Base-by-base conservation (phyloP, 64 coral and sea anemone genomes). In the Cladopsammia gracilis region DNA sequence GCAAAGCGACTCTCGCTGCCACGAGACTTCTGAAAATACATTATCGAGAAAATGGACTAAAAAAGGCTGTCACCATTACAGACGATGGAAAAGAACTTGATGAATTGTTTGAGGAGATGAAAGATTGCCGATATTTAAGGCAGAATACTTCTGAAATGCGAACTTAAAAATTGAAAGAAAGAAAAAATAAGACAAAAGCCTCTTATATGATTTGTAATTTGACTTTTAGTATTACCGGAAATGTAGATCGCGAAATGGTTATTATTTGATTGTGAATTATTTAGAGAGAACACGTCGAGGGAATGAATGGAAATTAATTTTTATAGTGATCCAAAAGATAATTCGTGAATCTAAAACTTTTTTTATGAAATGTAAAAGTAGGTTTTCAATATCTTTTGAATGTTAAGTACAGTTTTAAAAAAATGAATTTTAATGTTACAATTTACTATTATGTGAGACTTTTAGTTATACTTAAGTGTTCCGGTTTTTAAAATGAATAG, bases 31-130 rank as follows among this genome's bases (percentile, higher is more conserved):
- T 77, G 8, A 77, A 77, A 53, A 77, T 77, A 52, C 74, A 77
- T 77, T 77, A 77, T 24, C 48, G 74, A 54, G 74, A 57, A 77
- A 77, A 77, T 24, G 74, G 74, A 54, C 9, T 1, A 9, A 54
- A 77, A 10, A n/a, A 15, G 14, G 61, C 12, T 64, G 61, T 20
- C 61, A 64, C n/a, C 3, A 56, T 77, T 8, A 54, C 49, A 48
- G 18, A 77, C 52, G 74, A 77, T 4, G 48, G n/a, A 22, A 77
- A 77, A 53, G 49, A 77, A 54, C 74, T 77, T 18, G 74, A 77
- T 53, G 18, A 77, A 23, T 77, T 77, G 48, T 77, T 77, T 7
- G 74, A 77, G 74, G 74, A 77, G 48, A 77, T 77, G 74, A 77
- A 77, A 77, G 74, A 77, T 13, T 77, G 74, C 50, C 47, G 74